Evolutionary conservation across 2,888 invertebrate genomes (phyloP).

Genomic region (Drosophila paranaensis): DNA sequence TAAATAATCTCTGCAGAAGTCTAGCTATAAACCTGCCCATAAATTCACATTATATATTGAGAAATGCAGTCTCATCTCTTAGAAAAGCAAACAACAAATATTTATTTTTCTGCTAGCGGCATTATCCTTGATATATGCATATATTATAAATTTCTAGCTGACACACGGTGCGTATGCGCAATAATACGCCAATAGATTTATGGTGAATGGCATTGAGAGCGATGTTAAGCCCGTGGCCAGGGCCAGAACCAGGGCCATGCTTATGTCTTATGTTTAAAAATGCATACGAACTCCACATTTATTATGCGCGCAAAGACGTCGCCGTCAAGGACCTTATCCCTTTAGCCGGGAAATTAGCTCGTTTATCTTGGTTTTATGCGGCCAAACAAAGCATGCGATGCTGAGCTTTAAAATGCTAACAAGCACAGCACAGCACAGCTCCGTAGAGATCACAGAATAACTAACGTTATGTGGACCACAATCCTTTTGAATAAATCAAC

Average conservation of each 20-base stretch:
- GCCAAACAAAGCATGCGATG: conserved; percentile 26
- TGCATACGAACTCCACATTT: conserved; percentile 74
- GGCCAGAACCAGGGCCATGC: conserved; percentile 24
- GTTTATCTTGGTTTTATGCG: conserved; percentile 69
- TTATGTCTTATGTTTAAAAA: conserved; percentile 70
- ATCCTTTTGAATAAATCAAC: conserved; percentile 74
- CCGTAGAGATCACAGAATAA: conserved; percentile 47
- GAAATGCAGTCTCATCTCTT: conserved; percentile 47
- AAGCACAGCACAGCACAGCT: conserved; percentile 4
- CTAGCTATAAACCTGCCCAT: not conserved
- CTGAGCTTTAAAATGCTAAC: conserved; percentile 57
- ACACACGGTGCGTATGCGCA: conserved; percentile 71
- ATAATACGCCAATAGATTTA: conserved; percentile 73
- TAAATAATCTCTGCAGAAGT: not conserved
- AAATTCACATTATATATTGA: conserved; percentile 34
- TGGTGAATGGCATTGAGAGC: conserved; percentile 48
- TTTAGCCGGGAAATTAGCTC: conserved; percentile 68
- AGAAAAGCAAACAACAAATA: conserved; percentile 5
- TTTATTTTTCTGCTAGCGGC: conserved; percentile 7
- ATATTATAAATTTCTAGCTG: conserved; percentile 4
- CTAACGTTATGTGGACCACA: conserved; percentile 52
- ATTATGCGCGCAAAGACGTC: conserved; percentile 54
- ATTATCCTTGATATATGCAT: conserved; percentile 69
- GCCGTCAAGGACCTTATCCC: conserved; percentile 35
- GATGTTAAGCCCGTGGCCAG: conserved; percentile 10